Evolutionary conservation across 1,140 invertebrate genomes (phyloP).

Genomic region (Diachasmimorpha longicaudata): DNA sequence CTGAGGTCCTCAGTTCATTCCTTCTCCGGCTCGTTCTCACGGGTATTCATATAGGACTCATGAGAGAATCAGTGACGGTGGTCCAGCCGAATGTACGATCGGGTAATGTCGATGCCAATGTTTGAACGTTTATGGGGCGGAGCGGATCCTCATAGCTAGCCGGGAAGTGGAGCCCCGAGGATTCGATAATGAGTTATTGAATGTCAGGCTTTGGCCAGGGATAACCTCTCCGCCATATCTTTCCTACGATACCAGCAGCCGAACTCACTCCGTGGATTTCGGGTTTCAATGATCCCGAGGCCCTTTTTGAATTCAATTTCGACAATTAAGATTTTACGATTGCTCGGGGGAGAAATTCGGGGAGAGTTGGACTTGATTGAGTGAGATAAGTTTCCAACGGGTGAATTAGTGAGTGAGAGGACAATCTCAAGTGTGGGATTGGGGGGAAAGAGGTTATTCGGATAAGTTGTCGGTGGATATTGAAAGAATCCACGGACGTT

Average conservation of each 20-base stretch:
- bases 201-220: background rate
- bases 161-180: conserved; percentile 7
- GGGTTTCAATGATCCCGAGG: background rate
- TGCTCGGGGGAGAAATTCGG: background rate
- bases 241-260: background rate
- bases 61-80: background rate
- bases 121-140: conserved; percentile 12
- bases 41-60: background rate
- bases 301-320: background rate
- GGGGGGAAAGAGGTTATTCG: too few species aligned
- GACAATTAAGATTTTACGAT: background rate
- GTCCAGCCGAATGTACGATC: background rate
- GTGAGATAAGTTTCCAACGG: background rate
- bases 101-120: background rate
- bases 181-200: conserved; percentile 24
- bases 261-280: background rate
- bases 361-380: background rate
- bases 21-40: background rate
- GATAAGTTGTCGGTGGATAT: too few species aligned
- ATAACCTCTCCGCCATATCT: background rate
- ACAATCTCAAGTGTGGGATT: too few species aligned
- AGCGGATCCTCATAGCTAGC: background rate
- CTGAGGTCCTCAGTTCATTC: background rate
- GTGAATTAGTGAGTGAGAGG: background rate
- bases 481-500: too few species aligned